Conservation (phyloP, 2,888 invertebrate genomes). For the Chelonus formosanus region DNA sequence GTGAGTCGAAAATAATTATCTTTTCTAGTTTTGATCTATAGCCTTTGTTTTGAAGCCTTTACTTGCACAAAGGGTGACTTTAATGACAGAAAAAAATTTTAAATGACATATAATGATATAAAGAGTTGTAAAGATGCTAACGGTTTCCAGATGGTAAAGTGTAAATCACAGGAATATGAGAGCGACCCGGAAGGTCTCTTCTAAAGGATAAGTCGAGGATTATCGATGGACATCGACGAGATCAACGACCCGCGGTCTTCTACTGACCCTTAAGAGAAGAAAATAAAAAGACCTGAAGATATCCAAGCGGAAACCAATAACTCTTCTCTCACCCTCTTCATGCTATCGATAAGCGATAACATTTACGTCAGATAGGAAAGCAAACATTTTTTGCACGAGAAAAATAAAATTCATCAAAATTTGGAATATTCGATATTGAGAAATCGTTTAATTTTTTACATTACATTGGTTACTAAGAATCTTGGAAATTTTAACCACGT, state of each 20-base stretch:
- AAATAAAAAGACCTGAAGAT: slow-evolving; percentile 15
- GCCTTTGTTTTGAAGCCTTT: no score
- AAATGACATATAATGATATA: background rate
- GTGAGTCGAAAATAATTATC: slow-evolving; percentile 47
- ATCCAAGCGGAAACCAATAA: slow-evolving; percentile 26
- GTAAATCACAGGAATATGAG: slow-evolving; percentile 44
- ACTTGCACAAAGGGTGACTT: no score
- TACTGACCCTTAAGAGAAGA: slow-evolving; percentile 16
- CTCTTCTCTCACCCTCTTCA: slow-evolving; percentile 13
- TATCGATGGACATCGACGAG: slow-evolving; percentile 34
- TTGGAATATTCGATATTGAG: background rate
- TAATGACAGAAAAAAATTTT: no score
- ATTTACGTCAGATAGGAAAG: slow-evolving; percentile 21
- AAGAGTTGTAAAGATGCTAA: slow-evolving; percentile 13
- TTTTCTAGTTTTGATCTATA: no score
- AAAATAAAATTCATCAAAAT: slow-evolving; percentile 4
- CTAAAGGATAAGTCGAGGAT: slow-evolving; percentile 25
- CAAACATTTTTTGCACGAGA: slow-evolving; percentile 2
- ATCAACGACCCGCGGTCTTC: slow-evolving; percentile 29
- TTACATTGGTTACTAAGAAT: no score
- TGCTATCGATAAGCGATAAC: slow-evolving; percentile 21
- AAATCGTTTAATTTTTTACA: no score
- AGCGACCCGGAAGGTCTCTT: slow-evolving; percentile 14
- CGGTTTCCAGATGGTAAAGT: slow-evolving; percentile 41
- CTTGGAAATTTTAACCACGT: no score